phyloP scores from a whole-genome alignment of 2,797 vertebrate genomes.

The Pipistrellus pipistrellus region DNA sequence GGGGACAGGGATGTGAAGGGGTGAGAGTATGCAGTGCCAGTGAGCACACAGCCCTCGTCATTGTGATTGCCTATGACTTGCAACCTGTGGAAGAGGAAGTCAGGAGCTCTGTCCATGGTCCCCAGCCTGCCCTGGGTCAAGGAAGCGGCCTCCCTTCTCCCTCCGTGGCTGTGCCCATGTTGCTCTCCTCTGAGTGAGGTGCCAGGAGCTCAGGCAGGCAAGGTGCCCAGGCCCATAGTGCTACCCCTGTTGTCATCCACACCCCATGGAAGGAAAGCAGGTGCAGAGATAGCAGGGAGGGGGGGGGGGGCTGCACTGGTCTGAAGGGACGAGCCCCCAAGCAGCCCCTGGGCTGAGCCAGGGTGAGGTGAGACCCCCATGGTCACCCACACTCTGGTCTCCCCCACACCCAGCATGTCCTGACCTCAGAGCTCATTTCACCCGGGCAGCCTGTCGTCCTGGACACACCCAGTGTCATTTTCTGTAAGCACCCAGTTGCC shows the following conservation, averaged over 20 bases:
- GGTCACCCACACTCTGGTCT: fast-evolving
- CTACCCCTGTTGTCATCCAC: not conserved
- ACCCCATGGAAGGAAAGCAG: not conserved
- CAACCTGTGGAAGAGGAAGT: not conserved
- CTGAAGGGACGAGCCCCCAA: not conserved
- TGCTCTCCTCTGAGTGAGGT: not conserved
- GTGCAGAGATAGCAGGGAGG: not conserved
- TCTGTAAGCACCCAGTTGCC: not conserved
- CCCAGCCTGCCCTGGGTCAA: not conserved
- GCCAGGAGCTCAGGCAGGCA: fast-evolving
- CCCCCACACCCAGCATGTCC: fast-evolving
- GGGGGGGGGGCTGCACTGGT: not conserved
- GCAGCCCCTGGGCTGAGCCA: not conserved
- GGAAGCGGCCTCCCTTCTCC: not conserved
- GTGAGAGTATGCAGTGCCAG: not conserved
- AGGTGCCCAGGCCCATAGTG: not conserved
- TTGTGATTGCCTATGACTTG: not conserved
- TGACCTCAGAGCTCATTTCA: not conserved
- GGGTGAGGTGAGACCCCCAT: not conserved
- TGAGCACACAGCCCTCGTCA: not conserved
- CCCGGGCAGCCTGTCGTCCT: not conserved
- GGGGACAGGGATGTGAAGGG: not conserved
- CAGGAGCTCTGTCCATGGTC: not conserved
- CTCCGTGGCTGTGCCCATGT: not conserved
- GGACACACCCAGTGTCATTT: not conserved